Evolutionary conservation across 2,113 vertebrate species (phyloP), one percentile per base, ranked within the genome.

Genomic region (Todiramphus chloris): DNA sequence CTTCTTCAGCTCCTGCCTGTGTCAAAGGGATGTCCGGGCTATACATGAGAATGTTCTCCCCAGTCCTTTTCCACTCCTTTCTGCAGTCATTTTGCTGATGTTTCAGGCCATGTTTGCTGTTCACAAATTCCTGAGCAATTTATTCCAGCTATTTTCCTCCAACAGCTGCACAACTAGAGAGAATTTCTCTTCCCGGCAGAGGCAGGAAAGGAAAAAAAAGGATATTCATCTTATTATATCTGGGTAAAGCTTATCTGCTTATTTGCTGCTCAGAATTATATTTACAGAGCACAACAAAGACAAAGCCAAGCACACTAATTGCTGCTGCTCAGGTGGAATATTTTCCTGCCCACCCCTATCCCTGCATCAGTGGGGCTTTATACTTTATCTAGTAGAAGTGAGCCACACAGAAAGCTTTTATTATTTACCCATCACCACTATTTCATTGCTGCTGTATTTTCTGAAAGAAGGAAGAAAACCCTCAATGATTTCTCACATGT

Each of bases 251-350:
- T 94, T 78, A 92, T 93, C 94, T 78, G 73, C 83, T 78, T 53
- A 31, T 90, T 90, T 88, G 89, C 90, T 59, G 73, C 27, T 94
- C 70, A 9, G 91, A 95, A 82, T 93, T 82, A 39, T 33, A 66
- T 76, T 93, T 92, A 75, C 87, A 76, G 67, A 85, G 86, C 81
- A 75, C 62, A 64, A 83, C 83, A 83, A 87, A 90, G 80, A 56
- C 87, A 87, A 78, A 95, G 73, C 76, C 88, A 78, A 91, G 80
- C 28, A 53, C 89, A 33, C 87, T 94, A 95, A 95, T 96, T 96
- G 89, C 95, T 83, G 66, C 4, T 94, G 91, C 77, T 96, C 94
- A 95, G 90, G 96, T 96, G 81, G 86, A 93, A 35, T 83, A 48
- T 73, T 73, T 70, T 73, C 46, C 86, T 89, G 66, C 77, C 88